Conservation (phyloP, 2,113 vertebrate genomes). For the Burhinus oedicnemus region DNA sequence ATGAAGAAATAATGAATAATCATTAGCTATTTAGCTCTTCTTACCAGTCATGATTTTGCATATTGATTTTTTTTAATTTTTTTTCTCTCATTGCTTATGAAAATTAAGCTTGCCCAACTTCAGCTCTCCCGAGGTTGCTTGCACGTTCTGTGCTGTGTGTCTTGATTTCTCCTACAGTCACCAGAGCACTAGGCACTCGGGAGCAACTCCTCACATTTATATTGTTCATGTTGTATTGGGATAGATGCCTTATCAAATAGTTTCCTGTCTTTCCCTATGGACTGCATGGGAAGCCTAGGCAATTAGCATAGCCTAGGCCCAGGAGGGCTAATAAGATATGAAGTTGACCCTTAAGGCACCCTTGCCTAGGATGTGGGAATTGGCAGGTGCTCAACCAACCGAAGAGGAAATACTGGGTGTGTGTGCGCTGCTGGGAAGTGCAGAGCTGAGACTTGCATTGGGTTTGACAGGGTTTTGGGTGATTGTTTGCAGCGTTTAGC, state of each 20-base stretch:
- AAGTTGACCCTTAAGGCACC: not conserved
- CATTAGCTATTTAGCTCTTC: not conserved
- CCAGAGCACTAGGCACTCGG: not conserved
- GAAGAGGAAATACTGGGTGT: not conserved
- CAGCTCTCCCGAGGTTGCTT: not conserved
- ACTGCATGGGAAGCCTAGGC: rapidly evolving
- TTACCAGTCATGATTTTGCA: not conserved
- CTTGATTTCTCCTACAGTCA: not conserved
- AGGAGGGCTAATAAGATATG: not conserved
- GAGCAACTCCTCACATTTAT: rapidly evolving
- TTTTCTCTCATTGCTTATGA: not conserved
- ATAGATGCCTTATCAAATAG: not conserved
- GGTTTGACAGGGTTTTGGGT: not conserved
- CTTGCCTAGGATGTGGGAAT: not conserved
- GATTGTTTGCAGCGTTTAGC: not conserved
- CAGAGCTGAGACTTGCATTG: not conserved
- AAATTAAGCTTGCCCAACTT: not conserved
- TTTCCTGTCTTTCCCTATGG: not conserved
- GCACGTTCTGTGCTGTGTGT: not conserved
- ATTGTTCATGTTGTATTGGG: not conserved
- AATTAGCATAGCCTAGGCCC: not conserved
- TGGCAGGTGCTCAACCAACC: not conserved
- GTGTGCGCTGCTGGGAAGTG: not conserved
- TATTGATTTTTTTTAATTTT: not conserved
- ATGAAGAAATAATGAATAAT: not conserved